These are phyloP conservation scores for Ceratotherium simum DNA, from an alignment of 2,113 vertebrate species.

Conservation along the genomic window DNA sequence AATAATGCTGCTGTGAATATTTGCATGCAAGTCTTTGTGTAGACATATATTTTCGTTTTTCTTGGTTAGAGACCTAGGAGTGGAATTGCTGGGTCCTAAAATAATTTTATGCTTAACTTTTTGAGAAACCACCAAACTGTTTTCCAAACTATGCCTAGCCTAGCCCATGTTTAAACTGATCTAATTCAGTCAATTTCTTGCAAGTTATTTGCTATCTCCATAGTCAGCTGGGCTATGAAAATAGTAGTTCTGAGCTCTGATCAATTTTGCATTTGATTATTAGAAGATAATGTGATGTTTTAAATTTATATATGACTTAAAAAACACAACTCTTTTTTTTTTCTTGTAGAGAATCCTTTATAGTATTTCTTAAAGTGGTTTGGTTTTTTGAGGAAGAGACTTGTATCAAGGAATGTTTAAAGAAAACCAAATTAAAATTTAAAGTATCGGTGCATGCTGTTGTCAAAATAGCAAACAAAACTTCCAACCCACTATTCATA, in stretches of 20 bases:
- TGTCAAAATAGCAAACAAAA: slow-evolving; percentile 2
- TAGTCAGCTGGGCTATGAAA: background rate
- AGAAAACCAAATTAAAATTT: background rate
- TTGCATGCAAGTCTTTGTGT: background rate
- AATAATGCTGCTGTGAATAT: background rate
- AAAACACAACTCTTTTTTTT: background rate
- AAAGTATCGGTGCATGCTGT: background rate
- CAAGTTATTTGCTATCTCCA: background rate
- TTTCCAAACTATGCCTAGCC: slow-evolving; percentile 14
- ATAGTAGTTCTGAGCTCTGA: background rate
- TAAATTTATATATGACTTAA: slow-evolving; percentile 17
- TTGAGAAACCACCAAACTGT: background rate
- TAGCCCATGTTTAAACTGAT: background rate
- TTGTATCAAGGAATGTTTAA: background rate
- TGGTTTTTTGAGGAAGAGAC: background rate
- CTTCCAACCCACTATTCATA: background rate
- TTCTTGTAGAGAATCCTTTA: background rate
- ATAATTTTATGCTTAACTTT: background rate
- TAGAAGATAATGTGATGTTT: slow-evolving; percentile 20
- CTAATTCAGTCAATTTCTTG: background rate
- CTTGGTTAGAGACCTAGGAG: background rate
- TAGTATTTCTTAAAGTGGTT: background rate
- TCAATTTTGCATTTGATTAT: slow-evolving; percentile 10
- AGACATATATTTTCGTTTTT: background rate
- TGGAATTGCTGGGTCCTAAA: background rate